phyloP scores from a whole-genome alignment of 2,888 invertebrate genomes.

The Biston betularia region DNA sequence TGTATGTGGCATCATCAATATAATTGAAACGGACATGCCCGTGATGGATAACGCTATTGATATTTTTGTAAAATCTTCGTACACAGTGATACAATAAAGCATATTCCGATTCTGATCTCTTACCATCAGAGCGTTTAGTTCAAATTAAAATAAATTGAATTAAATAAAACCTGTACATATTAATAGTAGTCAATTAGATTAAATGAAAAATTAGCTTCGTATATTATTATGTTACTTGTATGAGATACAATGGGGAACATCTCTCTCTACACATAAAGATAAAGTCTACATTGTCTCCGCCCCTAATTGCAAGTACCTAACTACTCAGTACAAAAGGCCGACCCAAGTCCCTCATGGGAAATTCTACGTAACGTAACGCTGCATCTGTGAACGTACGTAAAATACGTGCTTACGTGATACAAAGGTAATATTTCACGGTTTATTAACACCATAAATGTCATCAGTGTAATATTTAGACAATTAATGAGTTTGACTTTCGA shows the following conservation, averaged over 20 bases:
- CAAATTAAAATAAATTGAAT: too few species aligned
- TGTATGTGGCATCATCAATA: too few species aligned
- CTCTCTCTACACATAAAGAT: constrained; percentile 18
- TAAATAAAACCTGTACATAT: too few species aligned
- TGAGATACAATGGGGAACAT: constrained; percentile 9
- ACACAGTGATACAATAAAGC: too few species aligned
- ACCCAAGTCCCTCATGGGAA: constrained; percentile 21
- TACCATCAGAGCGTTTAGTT: too few species aligned
- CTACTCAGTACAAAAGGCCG: constrained; percentile 14
- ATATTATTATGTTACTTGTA: neutral
- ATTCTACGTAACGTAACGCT: constrained; percentile 5
- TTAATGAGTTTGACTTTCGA: constrained; percentile 38
- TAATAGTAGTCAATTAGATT: too few species aligned
- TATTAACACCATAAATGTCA: constrained; percentile 46
- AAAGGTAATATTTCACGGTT: constrained; percentile 48
- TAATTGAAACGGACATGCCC: too few species aligned
- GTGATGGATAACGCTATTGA: too few species aligned
- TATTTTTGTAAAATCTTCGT: too few species aligned
- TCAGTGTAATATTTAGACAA: constrained; percentile 37
- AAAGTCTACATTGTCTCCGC: constrained; percentile 23
- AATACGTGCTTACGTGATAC: constrained; percentile 41
- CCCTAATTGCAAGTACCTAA: constrained; percentile 21
- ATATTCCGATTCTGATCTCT: too few species aligned
- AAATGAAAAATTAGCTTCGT: too few species aligned
- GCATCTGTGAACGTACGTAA: constrained; percentile 38